Percentiles rank a stretch among this genome's conserved stretches.
Conservation (phyloP, 2,888 invertebrate genomes). For the Hedya salicella region DNA sequence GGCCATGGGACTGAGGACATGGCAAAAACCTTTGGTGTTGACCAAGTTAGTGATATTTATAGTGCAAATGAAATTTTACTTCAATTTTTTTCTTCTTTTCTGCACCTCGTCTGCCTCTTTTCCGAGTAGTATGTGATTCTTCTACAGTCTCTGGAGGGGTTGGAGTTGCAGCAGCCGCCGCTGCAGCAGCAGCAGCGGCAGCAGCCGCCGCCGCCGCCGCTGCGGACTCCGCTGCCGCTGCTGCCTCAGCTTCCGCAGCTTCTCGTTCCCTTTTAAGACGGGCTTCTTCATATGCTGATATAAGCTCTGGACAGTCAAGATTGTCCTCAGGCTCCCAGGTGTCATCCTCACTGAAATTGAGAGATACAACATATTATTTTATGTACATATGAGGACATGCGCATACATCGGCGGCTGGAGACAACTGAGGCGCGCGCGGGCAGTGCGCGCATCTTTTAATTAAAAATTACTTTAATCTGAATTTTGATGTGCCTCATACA, state of each 20-base stretch:
- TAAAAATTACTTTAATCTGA: no score
- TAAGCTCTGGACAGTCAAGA: conserved; percentile 90
- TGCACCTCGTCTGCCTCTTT: conserved; percentile 32
- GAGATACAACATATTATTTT: neutral
- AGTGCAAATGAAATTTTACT: no score
- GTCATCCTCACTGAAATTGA: conserved; percentile 86
- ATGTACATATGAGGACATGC: no score
- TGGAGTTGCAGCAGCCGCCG: conserved; percentile 55
- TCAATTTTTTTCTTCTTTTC: conserved; percentile 47
- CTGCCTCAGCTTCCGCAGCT: conserved; percentile 50
- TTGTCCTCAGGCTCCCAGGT: conserved; percentile 95
- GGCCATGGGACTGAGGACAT: no score
- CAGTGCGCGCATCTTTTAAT: no score
- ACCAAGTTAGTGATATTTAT: no score
- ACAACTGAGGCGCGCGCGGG: no score
- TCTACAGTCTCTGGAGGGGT: conserved; percentile 64
- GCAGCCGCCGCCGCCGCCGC: conserved; percentile 47
- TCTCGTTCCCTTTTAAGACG: conserved; percentile 75
- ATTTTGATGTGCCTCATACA: no score
- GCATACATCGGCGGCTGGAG: no score
- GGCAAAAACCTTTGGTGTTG: no score
- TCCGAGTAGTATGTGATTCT: conserved; percentile 53
- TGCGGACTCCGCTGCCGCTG: conserved; percentile 47
- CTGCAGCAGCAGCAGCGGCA: conserved; percentile 49
- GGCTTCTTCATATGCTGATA: conserved; percentile 89